phyloP scores from a whole-genome alignment of 1,140 invertebrate genomes.

The Gonatopus flavifemur region DNA sequence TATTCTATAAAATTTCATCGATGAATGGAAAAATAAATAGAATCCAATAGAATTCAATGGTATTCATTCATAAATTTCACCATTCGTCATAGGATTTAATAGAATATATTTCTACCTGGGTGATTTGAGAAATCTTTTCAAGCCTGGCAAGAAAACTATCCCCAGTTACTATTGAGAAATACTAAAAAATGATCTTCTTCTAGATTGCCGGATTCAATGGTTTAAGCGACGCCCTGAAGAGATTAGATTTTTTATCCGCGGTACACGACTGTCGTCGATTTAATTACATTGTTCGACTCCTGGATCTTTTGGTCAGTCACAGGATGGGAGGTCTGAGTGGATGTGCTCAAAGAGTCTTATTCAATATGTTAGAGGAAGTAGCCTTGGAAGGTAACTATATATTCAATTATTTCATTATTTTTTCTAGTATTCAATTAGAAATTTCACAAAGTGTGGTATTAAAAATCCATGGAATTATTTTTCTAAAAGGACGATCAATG shows the following conservation, averaged over 20 bases:
- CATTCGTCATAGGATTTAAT: no score
- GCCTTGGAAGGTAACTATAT: slow-evolving; percentile 79
- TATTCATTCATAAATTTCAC: no score
- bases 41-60: no score
- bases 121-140: not conserved
- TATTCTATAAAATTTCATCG: no score
- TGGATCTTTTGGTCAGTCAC: slow-evolving; percentile 81
- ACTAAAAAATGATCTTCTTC: slow-evolving; percentile 15
- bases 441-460: no score
- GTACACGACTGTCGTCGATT: slow-evolving; percentile 92
- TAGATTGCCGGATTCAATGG: slow-evolving; percentile 94
- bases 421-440: no score
- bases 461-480: no score
- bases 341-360: slow-evolving; percentile 88
- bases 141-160: slow-evolving; percentile 2
- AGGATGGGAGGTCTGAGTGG: slow-evolving; percentile 76
- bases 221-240: slow-evolving; percentile 90
- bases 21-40: no score
- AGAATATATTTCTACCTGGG: not conserved
- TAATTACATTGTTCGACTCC: slow-evolving; percentile 93
- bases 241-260: slow-evolving; percentile 91
- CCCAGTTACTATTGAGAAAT: not conserved
- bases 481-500: not conserved
- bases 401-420: no score
- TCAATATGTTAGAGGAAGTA: slow-evolving; percentile 93